phyloP scores from a whole-genome alignment of 2,888 invertebrate genomes.

The Lutraria lutraria region DNA sequence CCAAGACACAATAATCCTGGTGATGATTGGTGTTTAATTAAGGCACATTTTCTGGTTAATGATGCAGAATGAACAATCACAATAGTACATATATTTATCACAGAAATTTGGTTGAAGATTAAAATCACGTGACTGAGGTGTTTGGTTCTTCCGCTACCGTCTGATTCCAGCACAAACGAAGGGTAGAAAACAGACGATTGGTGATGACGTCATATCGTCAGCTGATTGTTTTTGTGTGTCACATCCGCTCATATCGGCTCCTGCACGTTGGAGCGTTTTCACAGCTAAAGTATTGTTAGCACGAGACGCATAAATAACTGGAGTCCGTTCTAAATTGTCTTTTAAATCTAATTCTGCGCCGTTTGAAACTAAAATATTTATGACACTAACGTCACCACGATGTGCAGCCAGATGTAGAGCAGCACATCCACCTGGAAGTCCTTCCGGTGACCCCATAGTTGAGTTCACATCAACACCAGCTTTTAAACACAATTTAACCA shows the following conservation, averaged over 20 bases:
- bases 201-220: constrained; percentile 60
- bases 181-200: constrained; percentile 65
- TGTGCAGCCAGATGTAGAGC: constrained; percentile 82
- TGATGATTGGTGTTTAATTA: background rate
- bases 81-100: background rate
- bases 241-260: constrained; percentile 76
- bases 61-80: background rate
- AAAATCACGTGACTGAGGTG: background rate
- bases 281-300: constrained; percentile 78
- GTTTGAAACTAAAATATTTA: constrained; percentile 76
- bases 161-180: constrained; percentile 66
- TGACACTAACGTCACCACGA: constrained; percentile 81
- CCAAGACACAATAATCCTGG: background rate
- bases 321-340: constrained; percentile 72
- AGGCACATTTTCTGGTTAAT: background rate
- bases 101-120: background rate
- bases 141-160: constrained; percentile 48
- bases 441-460: constrained; percentile 79
- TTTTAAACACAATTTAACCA: constrained; percentile 78
- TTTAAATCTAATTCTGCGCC: constrained; percentile 74
- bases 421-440: constrained; percentile 78
- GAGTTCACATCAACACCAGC: constrained; percentile 78
- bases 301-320: constrained; percentile 78
- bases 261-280: constrained; percentile 77
- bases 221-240: constrained; percentile 52